Evolutionary conservation across 2,113 vertebrate genomes (phyloP).

Genomic region (Poicephalus gulielmi): DNA sequence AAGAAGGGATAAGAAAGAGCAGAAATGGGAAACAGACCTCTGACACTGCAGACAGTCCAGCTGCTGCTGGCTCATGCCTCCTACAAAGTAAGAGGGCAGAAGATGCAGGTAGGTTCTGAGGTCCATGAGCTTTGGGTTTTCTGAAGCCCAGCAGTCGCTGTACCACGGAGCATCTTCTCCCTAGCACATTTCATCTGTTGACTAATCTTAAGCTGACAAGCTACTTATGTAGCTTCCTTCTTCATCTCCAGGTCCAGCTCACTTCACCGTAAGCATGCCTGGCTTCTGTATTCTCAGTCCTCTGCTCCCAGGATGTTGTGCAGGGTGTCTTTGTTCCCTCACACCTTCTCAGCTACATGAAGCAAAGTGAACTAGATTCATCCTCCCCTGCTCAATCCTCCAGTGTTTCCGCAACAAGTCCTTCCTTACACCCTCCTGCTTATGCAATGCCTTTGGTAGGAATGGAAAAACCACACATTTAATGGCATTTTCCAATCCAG

Average conservation of each 20-base stretch:
- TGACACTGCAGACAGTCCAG: background rate
- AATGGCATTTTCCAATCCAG: background rate
- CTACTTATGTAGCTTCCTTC: background rate
- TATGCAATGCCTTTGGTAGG: background rate
- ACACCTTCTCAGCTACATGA: background rate
- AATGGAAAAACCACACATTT: background rate
- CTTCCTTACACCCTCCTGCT: background rate
- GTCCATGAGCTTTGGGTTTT: background rate
- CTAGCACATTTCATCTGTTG: background rate
- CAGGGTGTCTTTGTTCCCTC: background rate
- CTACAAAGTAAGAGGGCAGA: background rate
- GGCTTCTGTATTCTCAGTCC: background rate
- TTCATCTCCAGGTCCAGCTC: background rate
- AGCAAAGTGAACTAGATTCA: background rate
- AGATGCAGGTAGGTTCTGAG: background rate
- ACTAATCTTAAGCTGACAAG: background rate
- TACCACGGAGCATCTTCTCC: background rate
- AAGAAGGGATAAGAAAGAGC: background rate
- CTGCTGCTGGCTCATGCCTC: background rate
- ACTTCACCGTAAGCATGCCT: background rate
- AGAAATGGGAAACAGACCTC: background rate
- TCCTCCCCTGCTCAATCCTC: background rate
- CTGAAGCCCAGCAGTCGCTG: background rate
- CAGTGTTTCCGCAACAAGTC: background rate
- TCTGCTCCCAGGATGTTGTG: background rate